Conservation (phyloP, 2,888 invertebrate genomes). For the Tigriopus californicus region DNA sequence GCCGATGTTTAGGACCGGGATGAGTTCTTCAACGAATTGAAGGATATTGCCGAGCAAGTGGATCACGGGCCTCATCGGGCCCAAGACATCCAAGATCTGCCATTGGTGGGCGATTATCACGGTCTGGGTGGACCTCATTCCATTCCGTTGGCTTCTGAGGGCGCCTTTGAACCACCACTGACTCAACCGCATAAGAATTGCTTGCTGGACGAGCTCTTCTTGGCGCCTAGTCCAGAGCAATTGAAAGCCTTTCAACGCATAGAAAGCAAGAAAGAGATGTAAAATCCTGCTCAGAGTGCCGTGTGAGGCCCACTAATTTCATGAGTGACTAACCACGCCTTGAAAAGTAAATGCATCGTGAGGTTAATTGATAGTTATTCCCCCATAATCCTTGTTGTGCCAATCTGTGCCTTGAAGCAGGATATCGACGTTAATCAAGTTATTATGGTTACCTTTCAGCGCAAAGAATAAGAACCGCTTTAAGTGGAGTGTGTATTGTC, state of each 20-base stretch:
- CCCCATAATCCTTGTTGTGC: no score
- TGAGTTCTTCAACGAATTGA: no score
- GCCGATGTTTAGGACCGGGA: no score
- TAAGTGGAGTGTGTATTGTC: conserved; percentile 83
- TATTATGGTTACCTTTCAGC: conserved; percentile 41
- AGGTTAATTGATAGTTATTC: no score
- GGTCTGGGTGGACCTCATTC: conserved; percentile 12
- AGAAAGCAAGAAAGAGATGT: neutral
- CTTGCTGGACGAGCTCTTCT: conserved; percentile 1
- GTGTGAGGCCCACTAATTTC: neutral
- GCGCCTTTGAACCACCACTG: neutral
- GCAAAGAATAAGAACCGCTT: conserved; percentile 86
- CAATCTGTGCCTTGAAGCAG: no score
- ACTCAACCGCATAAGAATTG: neutral
- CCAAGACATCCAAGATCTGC: neutral
- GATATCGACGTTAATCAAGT: no score
- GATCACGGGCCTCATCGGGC: neutral
- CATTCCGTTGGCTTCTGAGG: neutral
- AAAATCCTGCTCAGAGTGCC: neutral
- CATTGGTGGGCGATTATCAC: neutral
- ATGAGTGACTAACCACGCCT: neutral
- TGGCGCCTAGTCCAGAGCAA: neutral
- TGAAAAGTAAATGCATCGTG: neutral
- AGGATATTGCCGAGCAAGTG: no score
- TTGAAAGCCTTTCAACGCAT: neutral